Evolutionary conservation across 2,797 vertebrate species (phyloP).

Genomic region (Characodon lateralis): DNA sequence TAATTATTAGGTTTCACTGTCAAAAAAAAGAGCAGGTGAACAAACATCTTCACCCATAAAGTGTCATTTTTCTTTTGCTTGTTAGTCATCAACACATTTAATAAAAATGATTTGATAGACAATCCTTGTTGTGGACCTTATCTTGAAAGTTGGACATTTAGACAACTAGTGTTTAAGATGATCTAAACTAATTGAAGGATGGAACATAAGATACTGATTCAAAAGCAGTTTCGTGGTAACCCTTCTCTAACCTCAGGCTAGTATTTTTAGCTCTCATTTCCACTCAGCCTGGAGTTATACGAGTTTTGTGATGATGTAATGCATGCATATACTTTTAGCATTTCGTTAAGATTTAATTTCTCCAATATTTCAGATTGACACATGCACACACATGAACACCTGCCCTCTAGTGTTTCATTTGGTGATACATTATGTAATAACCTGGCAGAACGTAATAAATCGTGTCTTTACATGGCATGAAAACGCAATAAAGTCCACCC

Average conservation of each 20-base stretch:
- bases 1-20: neutral
- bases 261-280: neutral
- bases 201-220: neutral
- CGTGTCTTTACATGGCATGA: constrained; percentile 37
- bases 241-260: neutral
- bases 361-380: constrained; percentile 13
- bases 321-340: constrained; percentile 15
- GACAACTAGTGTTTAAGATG: neutral
- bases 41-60: neutral
- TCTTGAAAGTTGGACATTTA: neutral
- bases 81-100: neutral
- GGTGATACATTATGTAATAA: constrained; percentile 63
- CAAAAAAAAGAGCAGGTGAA: neutral
- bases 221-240: neutral
- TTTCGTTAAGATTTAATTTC: constrained; percentile 20
- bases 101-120: neutral
- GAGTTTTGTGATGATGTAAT: constrained; percentile 12
- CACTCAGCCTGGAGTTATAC: neutral
- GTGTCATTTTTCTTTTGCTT: neutral
- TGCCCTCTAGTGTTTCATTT: constrained; percentile 20
- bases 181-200: neutral
- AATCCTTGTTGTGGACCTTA: neutral
- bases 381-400: constrained; percentile 17
- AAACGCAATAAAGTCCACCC: constrained; percentile 59
- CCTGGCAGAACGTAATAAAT: constrained; percentile 51